Conservation (phyloP, 2,113 vertebrate genomes). For the Cochlearius cochlearius region DNA sequence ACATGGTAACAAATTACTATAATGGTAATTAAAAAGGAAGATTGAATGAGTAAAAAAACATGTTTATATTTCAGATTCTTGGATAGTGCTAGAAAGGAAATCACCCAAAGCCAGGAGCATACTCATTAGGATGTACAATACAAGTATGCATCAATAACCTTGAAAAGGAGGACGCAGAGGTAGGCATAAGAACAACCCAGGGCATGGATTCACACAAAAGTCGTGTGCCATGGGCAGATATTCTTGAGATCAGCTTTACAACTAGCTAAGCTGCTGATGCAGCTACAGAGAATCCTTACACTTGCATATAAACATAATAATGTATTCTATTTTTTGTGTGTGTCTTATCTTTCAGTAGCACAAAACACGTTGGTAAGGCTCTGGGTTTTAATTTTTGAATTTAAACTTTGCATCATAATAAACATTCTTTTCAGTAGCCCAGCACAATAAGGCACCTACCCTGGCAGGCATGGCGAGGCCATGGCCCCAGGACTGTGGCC, state of each 20-base stretch:
- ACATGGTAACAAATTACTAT: neutral
- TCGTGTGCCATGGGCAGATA: neutral
- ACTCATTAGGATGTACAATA: neutral
- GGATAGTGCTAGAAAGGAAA: neutral
- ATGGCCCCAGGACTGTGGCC: neutral
- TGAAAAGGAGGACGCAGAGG: neutral
- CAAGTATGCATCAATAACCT: neutral
- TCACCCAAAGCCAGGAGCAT: neutral
- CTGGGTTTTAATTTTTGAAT: neutral
- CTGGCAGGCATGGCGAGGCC: neutral
- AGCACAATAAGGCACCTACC: neutral
- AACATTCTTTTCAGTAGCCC: neutral
- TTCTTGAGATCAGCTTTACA: neutral
- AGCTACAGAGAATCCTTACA: neutral
- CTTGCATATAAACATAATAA: neutral
- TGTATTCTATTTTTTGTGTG: neutral
- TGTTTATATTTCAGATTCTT: neutral
- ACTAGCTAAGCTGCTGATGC: neutral
- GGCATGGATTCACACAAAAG: neutral
- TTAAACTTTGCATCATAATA: neutral
- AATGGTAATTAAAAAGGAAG: neutral
- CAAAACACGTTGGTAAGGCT: neutral
- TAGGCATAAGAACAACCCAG: neutral
- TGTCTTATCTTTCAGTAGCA: neutral
- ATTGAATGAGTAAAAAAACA: neutral